Evolutionary conservation across 2,797 vertebrate genomes (phyloP).

Genomic region (Holocentrus rufus): DNA sequence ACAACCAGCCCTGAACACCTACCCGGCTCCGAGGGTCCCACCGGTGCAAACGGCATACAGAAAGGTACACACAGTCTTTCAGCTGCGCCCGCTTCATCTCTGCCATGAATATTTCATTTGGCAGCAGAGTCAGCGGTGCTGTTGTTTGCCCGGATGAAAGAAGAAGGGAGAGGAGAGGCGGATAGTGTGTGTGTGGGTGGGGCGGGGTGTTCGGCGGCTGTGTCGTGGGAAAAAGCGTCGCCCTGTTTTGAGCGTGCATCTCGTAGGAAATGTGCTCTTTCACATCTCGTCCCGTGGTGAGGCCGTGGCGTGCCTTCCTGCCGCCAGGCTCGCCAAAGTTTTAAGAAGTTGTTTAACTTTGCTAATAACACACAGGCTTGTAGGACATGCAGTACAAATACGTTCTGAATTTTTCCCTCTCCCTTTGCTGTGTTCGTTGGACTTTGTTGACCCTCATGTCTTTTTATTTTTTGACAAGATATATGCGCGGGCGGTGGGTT

Average conservation of each 20-base stretch:
- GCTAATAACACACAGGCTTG: slow-evolving; percentile 49
- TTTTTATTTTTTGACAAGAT: slow-evolving; percentile 1
- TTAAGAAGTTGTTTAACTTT: slow-evolving; percentile 72
- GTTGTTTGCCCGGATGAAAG: slow-evolving; percentile 78
- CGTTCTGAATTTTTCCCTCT: slow-evolving; percentile 23
- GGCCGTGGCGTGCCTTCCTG: slow-evolving; percentile 64
- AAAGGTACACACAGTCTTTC: slow-evolving; percentile 79
- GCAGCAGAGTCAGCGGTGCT: slow-evolving; percentile 60
- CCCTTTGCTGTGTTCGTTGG: slow-evolving; percentile 27
- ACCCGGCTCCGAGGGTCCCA: slow-evolving; percentile 67
- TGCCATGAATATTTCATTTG: slow-evolving; percentile 79
- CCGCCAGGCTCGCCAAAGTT: slow-evolving; percentile 58
- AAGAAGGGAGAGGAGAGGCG: slow-evolving; percentile 44
- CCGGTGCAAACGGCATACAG: slow-evolving; percentile 67
- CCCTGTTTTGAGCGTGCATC: slow-evolving; percentile 57
- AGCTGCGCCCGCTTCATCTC: slow-evolving; percentile 70
- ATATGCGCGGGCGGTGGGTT: not conserved
- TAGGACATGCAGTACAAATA: slow-evolving; percentile 54
- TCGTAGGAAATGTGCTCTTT: slow-evolving; percentile 67
- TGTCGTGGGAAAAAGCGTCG: slow-evolving; percentile 49
- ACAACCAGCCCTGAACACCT: slow-evolving; percentile 70
- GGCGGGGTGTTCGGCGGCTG: slow-evolving; percentile 15
- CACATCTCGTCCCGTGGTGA: slow-evolving; percentile 71
- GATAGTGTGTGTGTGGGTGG: slow-evolving; percentile 33
- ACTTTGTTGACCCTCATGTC: slow-evolving; percentile 22